Percentiles rank a stretch among this genome's conserved stretches.
These are phyloP conservation scores for Serranus cabrilla DNA, from an alignment of 2,797 vertebrate genomes.

Conservation along the genomic window DNA sequence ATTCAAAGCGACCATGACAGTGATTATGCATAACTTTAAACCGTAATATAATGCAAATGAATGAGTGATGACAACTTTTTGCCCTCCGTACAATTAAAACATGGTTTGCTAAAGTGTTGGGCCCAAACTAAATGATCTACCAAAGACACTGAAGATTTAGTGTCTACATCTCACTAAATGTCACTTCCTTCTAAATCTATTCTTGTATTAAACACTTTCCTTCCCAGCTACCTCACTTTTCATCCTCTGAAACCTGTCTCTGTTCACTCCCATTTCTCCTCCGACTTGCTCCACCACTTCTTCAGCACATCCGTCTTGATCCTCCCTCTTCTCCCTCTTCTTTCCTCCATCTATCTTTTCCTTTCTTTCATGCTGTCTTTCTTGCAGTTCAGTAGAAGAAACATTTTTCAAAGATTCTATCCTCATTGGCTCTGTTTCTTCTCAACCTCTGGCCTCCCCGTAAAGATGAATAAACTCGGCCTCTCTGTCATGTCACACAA, in stretches of 20 bases:
- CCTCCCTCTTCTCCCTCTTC: not conserved
- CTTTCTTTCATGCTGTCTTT: not conserved
- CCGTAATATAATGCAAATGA: no score
- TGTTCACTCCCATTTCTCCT: not conserved
- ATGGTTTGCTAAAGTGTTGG: no score
- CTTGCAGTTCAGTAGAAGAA: not conserved
- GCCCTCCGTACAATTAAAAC: no score
- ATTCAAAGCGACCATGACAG: no score
- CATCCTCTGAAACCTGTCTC: not conserved
- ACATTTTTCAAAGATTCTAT: constrained; percentile 2
- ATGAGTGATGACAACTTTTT: no score
- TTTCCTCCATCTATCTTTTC: not conserved
- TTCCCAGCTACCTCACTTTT: accelerated
- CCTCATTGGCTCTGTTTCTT: constrained; percentile 38
- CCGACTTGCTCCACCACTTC: not conserved
- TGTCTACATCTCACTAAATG: not conserved
- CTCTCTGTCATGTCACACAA: constrained; percentile 31
- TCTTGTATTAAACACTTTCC: no score
- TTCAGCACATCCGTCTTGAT: not conserved
- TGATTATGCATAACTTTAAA: no score
- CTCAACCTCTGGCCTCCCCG: constrained; percentile 61
- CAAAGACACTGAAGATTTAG: not conserved
- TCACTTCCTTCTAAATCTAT: no score
- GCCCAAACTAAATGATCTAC: not conserved
- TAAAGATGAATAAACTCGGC: constrained; percentile 22